phyloP scores from a whole-genome alignment of 2,888 invertebrate species.

The Drosophila mimica region DNA sequence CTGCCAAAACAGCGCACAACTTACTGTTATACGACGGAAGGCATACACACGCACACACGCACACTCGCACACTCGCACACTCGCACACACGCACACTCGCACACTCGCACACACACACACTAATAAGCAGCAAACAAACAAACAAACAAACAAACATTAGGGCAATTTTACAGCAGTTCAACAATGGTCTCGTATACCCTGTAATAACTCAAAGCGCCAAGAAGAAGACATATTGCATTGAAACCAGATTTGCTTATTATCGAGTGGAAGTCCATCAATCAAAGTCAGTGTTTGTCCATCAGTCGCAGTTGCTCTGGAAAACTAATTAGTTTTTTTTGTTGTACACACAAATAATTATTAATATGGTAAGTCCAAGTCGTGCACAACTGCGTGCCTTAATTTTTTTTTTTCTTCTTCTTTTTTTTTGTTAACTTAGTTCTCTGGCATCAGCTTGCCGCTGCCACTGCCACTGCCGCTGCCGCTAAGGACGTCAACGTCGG shows the following conservation, averaged over 20 bases:
- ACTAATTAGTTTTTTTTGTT: neutral
- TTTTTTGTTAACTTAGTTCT: constrained; percentile 22
- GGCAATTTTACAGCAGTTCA: constrained; percentile 72
- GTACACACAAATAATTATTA: neutral
- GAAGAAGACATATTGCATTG: neutral
- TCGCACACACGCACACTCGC: constrained; percentile 22
- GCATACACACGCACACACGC: constrained; percentile 21
- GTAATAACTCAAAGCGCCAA: neutral
- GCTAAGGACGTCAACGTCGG: constrained; percentile 24
- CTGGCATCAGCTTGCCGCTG: constrained; percentile 27
- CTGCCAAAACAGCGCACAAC: constrained; percentile 73
- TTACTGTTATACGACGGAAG: constrained; percentile 40
- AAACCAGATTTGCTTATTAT: neutral
- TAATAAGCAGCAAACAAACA: constrained; percentile 45
- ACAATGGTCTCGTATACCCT: constrained; percentile 39
- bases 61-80: constrained; percentile 10
- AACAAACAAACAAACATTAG: constrained; percentile 65
- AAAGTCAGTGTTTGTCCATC: neutral
- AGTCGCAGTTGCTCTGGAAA: neutral
- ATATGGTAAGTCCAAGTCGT: constrained; percentile 8
- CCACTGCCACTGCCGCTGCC: constrained; percentile 10
- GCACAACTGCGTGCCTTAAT: neutral
- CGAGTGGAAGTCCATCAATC: neutral
- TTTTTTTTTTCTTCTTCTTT: neutral
- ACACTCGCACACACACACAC: constrained; percentile 24